A percentile compares a stretch with the other conserved stretches of the same genome.
Conservation (phyloP, 2,888 invertebrate species). For the Thymelicus lineola region DNA sequence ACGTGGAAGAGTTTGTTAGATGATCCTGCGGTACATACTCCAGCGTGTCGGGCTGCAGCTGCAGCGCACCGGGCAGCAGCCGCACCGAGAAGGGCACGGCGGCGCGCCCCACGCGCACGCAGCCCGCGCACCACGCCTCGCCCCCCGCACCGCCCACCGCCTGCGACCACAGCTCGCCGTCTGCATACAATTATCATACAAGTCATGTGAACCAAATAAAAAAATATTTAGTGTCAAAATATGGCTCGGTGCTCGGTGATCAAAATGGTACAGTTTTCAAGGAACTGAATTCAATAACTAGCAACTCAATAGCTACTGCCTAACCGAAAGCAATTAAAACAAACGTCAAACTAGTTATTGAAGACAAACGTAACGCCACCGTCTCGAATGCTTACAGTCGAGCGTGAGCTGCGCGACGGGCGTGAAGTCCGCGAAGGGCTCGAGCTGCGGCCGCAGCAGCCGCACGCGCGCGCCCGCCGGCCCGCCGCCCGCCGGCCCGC, state of each 20-base stretch:
- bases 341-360: no score
- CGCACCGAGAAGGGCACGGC: conserved; percentile 69
- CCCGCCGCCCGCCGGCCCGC: conserved; percentile 44
- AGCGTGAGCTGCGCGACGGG: conserved; percentile 53
- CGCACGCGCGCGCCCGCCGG: conserved; percentile 54
- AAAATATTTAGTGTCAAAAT: no score
- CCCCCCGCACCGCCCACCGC: conserved; percentile 37
- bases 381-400: conserved; percentile 50
- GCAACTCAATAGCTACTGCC: no score
- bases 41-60: conserved; percentile 49
- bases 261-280: no score
- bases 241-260: no score
- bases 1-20: neutral
- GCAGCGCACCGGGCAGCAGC: conserved; percentile 63
- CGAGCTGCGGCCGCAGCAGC: conserved; percentile 55
- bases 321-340: no score
- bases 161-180: conserved; percentile 62
- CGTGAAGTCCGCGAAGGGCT: conserved; percentile 55
- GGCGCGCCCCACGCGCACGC: conserved; percentile 64
- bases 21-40: conserved; percentile 52
- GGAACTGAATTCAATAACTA: no score
- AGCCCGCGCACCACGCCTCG: conserved; percentile 71
- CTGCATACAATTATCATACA: conserved; percentile 46
- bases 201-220: no score
- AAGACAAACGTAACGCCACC: neutral